These are phyloP conservation scores for Bovichtus diacanthus DNA, from an alignment of 2,797 vertebrate genomes.

Conservation along the genomic window DNA sequence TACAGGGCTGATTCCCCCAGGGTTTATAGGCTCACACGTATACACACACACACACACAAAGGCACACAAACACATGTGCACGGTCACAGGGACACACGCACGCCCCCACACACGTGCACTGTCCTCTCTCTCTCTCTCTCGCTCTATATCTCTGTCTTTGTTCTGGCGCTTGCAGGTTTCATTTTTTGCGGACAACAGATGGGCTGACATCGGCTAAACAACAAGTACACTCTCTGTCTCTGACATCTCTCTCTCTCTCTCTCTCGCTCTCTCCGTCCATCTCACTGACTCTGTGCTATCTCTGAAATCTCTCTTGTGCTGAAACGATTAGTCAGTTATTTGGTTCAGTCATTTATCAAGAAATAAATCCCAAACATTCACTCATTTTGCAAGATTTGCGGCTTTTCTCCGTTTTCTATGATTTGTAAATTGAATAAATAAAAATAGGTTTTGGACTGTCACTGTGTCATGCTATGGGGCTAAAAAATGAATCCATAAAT, in stretches of 20 bases:
- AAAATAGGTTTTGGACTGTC: background rate
- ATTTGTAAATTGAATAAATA: slow-evolving; percentile 19
- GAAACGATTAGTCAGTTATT: slow-evolving; percentile 35
- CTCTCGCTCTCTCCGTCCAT: slow-evolving; percentile 3
- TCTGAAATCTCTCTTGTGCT: slow-evolving; percentile 28
- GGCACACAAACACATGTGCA: slow-evolving; percentile 6
- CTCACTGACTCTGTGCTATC: background rate
- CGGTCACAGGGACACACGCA: slow-evolving; percentile 40
- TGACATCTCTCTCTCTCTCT: slow-evolving; percentile 46
- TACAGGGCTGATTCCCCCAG: slow-evolving; percentile 54
- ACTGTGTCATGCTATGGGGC: background rate
- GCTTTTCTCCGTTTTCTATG: slow-evolving; percentile 3
- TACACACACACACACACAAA: slow-evolving; percentile 7
- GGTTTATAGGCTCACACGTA: slow-evolving; percentile 46
- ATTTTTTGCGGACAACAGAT: slow-evolving; percentile 74
- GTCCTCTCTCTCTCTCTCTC: slow-evolving; percentile 30
- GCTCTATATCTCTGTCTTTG: slow-evolving; percentile 42
- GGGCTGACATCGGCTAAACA: slow-evolving; percentile 64
- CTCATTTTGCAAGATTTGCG: slow-evolving; percentile 10
- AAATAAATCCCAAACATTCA: slow-evolving; percentile 20
- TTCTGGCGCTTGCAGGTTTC: slow-evolving; percentile 63
- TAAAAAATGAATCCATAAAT: slow-evolving; percentile 1
- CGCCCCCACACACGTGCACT: slow-evolving; percentile 54
- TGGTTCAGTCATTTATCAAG: slow-evolving; percentile 22
- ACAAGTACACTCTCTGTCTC: slow-evolving; percentile 65